Evolutionary conservation across 2,113 vertebrate genomes (phyloP).

Genomic region (Engraulis encrasicolus): DNA sequence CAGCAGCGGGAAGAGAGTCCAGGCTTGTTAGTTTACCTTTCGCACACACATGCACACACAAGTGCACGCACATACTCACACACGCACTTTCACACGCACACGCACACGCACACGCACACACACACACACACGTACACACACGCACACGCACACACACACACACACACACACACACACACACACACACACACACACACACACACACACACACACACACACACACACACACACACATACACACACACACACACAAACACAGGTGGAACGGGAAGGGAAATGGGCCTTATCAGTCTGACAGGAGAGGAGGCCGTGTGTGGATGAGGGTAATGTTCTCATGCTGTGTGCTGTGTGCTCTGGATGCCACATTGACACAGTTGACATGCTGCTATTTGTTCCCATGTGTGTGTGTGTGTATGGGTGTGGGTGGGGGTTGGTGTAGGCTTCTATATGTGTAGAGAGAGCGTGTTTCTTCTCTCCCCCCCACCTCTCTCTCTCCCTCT

Average conservation of each 20-base stretch:
- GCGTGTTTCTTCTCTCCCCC: too few species aligned
- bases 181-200: not conserved
- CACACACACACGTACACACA: not conserved
- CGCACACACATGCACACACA: too few species aligned
- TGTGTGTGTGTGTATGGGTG: not conserved
- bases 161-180: not conserved
- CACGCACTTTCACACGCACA: too few species aligned
- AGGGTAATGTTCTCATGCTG: not conserved
- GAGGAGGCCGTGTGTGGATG: not conserved
- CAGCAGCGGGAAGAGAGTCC: not conserved
- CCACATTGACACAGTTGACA: not conserved
- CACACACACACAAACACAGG: not conserved
- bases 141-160: not conserved
- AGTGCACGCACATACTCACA: too few species aligned
- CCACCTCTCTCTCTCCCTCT: too few species aligned
- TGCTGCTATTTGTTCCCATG: not conserved
- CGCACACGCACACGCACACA: too few species aligned
- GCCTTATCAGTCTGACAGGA: not conserved
- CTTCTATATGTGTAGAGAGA: conserved; percentile 17
- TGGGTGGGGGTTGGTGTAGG: not conserved
- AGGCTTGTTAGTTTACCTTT: too few species aligned
- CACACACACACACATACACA: not conserved
- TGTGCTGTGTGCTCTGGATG: not conserved
- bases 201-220: not conserved
- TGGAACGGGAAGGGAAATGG: not conserved